Percentiles rank a stretch among this genome's conserved stretches.
Evolutionary conservation across 1,140 invertebrate genomes (phyloP).

Genomic region (Drosophila watanabei): DNA sequence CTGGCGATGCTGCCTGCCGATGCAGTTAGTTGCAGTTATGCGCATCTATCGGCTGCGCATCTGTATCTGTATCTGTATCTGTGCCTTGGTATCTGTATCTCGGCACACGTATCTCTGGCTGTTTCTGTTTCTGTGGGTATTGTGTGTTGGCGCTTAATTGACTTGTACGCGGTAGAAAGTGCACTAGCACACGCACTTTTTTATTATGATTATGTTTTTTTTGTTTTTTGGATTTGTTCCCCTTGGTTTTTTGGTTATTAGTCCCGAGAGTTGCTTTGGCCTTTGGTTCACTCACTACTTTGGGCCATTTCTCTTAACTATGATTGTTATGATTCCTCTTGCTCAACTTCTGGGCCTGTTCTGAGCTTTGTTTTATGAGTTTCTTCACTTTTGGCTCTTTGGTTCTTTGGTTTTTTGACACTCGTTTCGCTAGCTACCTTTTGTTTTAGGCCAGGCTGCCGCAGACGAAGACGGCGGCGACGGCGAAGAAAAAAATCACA

Average conservation of each 20-base stretch:
- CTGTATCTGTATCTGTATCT: constrained; percentile 38
- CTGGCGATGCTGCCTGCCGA: constrained; percentile 29
- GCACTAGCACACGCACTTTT: constrained; percentile 49
- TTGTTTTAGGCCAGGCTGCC: constrained; percentile 43
- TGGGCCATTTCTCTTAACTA: constrained; percentile 76
- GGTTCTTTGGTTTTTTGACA: constrained; percentile 62
- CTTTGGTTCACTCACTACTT: constrained; percentile 41
- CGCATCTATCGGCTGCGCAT: constrained; percentile 63
- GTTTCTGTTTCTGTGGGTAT: constrained; percentile 14
- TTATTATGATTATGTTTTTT: constrained; percentile 5
- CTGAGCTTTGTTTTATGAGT: constrained; percentile 67
- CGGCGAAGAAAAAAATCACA: constrained; percentile 35
- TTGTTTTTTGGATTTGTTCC: neutral
- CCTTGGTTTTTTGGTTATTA: constrained; percentile 1
- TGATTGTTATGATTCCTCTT: constrained; percentile 58
- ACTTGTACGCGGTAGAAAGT: constrained; percentile 80
- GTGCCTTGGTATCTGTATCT: constrained; percentile 14
- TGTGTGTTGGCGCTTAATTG: constrained; percentile 74
- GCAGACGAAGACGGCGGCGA: neutral
- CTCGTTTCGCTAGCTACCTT: constrained; percentile 49
- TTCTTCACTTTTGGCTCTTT: constrained; percentile 75
- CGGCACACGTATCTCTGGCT: constrained; percentile 17
- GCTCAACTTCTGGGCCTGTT: constrained; percentile 29
- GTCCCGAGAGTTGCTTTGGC: constrained; percentile 25
- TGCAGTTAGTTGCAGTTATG: constrained; percentile 83